phyloP scores from a whole-genome alignment of 2,113 vertebrate species.

The Ceyx margarethae region DNA sequence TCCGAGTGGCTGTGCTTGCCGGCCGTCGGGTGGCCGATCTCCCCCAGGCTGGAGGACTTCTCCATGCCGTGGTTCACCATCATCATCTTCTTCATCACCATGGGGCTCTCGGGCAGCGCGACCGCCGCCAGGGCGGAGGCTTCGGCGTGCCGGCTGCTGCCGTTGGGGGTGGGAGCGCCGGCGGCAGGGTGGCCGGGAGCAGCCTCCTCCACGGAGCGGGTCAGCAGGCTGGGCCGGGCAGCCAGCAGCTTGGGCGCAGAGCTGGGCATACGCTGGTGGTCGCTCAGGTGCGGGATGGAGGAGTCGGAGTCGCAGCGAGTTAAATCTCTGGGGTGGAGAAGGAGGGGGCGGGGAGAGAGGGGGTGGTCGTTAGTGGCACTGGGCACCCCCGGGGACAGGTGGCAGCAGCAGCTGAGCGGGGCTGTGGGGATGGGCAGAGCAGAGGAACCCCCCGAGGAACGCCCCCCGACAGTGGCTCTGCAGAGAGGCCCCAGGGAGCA shows the following conservation, averaged over 20 bases:
- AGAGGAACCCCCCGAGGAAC: not conserved
- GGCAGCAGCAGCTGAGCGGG: not conserved
- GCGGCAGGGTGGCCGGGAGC: constrained; percentile 7
- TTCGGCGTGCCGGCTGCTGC: constrained; percentile 78
- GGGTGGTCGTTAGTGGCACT: rapidly evolving
- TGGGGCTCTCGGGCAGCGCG: constrained; percentile 81
- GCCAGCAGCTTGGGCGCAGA: constrained; percentile 74
- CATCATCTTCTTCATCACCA: constrained; percentile 80
- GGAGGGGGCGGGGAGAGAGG: not conserved
- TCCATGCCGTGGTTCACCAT: constrained; percentile 77
- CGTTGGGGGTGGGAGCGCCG: constrained; percentile 76
- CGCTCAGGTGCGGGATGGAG: constrained; percentile 87
- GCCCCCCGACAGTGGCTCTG: not conserved
- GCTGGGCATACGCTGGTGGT: constrained; percentile 77
- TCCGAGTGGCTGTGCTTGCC: constrained; percentile 76
- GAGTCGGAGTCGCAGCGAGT: constrained; percentile 94
- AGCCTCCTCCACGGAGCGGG: constrained; percentile 73
- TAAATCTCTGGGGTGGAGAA: constrained; percentile 81
- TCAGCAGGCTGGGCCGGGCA: constrained; percentile 81
- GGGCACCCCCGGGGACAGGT: not conserved
- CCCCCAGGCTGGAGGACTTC: constrained; percentile 84
- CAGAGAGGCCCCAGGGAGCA: not conserved
- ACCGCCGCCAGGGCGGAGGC: not conserved
- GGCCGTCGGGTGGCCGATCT: constrained; percentile 75
- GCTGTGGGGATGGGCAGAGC: not conserved